A percentile compares a stretch with the other conserved stretches of the same genome.
These are phyloP conservation scores for Drosophila saltans DNA, from an alignment of 1,140 invertebrate species.

Conservation along the genomic window DNA sequence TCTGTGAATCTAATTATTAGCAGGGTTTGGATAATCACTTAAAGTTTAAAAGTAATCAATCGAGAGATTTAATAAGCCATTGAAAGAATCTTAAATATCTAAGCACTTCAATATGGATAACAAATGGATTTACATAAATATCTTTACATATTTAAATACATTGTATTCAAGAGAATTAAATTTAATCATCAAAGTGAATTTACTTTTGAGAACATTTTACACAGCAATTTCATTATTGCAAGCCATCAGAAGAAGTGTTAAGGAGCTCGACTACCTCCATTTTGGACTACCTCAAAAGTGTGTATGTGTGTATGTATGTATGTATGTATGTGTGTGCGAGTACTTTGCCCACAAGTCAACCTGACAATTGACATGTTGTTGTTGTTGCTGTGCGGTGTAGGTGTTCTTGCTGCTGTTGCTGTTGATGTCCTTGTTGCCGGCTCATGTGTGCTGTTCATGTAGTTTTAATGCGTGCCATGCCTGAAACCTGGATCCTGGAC, in stretches of 20 bases:
- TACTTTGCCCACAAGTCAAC: constrained; percentile 29
- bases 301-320: background rate
- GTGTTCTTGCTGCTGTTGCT: background rate
- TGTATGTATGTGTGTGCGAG: background rate
- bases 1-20: no score
- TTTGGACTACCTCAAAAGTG: background rate
- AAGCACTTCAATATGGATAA: no score
- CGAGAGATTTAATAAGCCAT: no score
- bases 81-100: no score
- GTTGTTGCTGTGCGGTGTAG: constrained; percentile 13
- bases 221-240: constrained; percentile 13
- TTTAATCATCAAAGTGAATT: constrained; percentile 5
- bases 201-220: constrained; percentile 3
- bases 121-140: no score
- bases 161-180: background rate
- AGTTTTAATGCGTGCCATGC: constrained; percentile 34
- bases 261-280: constrained; percentile 14
- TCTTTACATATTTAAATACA: no score
- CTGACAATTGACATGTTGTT: constrained; percentile 44
- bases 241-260: constrained; percentile 16
- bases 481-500: constrained; percentile 27
- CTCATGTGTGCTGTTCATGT: constrained; percentile 32
- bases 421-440: constrained; percentile 32
- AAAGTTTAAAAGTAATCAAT: no score
- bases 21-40: no score